Evolutionary conservation across 1,140 invertebrate species (phyloP).

Genomic region (Drosophila elegans): DNA sequence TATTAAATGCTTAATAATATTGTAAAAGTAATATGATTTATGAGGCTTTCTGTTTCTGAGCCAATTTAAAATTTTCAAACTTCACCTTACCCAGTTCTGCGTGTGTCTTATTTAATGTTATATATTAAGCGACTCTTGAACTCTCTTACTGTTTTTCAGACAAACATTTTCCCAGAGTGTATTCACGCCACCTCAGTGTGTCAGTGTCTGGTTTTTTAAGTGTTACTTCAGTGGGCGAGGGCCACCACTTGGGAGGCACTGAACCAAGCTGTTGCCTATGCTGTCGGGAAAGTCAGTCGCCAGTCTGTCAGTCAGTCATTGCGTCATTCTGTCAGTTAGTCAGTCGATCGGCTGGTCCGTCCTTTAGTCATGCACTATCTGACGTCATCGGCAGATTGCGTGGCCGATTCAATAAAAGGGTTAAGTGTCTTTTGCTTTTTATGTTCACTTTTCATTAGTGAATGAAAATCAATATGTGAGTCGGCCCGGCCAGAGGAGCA

Average conservation of each 20-base stretch:
- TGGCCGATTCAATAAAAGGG: slow-evolving; percentile 75
- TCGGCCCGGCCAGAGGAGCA: slow-evolving; percentile 16
- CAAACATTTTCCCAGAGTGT: neutral
- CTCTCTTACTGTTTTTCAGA: neutral
- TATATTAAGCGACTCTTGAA: neutral
- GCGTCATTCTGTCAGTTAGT: slow-evolving; percentile 12
- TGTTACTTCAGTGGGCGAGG: slow-evolving; percentile 37
- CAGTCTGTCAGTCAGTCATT: slow-evolving; percentile 29
- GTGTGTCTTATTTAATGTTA: neutral
- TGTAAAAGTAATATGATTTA: too few species aligned
- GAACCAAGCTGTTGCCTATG: slow-evolving; percentile 36
- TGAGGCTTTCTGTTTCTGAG: too few species aligned
- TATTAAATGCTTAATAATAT: too few species aligned
- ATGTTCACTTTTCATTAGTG: slow-evolving; percentile 82
- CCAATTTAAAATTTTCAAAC: too few species aligned
- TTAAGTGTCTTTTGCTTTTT: slow-evolving; percentile 75
- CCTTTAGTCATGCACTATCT: slow-evolving; percentile 53
- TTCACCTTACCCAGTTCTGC: too few species aligned
- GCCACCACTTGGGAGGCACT: slow-evolving; percentile 32
- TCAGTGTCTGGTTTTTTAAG: slow-evolving; percentile 63
- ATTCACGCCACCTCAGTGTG: slow-evolving; percentile 6
- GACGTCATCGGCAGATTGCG: slow-evolving; percentile 80
- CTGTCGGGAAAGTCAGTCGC: slow-evolving; percentile 43
- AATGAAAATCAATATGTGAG: slow-evolving; percentile 72
- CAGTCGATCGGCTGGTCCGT: slow-evolving; percentile 18